phyloP scores from a whole-genome alignment of 2,797 vertebrate genomes.

The Thunnus albacares region DNA sequence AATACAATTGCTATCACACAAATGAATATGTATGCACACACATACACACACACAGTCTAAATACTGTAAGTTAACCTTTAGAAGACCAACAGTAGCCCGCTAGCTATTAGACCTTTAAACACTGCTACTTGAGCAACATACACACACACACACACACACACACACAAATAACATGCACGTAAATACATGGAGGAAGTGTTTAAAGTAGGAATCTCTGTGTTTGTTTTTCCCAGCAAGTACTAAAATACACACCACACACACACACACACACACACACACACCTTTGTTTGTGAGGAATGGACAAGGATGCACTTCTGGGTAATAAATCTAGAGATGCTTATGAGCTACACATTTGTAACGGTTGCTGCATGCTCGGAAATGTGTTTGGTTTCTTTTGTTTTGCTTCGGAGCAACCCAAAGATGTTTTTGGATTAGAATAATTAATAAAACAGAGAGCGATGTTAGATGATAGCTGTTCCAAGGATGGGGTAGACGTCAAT shows the following conservation, averaged over 20 bases:
- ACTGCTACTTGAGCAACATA: conserved; percentile 26
- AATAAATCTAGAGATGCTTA: conserved; percentile 1
- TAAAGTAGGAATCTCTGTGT: background rate
- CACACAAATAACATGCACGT: background rate
- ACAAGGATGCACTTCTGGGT: conserved; percentile 12
- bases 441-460: background rate
- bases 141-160: conserved; percentile 3
- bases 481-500: background rate
- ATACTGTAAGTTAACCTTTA: conserved; percentile 68
- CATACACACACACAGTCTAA: conserved; percentile 25
- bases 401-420: background rate
- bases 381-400: background rate
- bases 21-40: conserved; percentile 32
- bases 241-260: background rate
- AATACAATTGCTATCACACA: conserved; percentile 23
- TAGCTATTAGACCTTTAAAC: conserved; percentile 69
- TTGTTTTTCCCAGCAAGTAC: conserved; percentile 10
- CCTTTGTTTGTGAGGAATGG: background rate
- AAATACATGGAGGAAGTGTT: conserved; percentile 10
- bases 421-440: background rate
- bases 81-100: conserved; percentile 48
- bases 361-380: background rate
- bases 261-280: background rate
- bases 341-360: background rate
- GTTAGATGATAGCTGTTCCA: background rate